Percentiles rank a stretch among this genome's conserved stretches.
These are phyloP conservation scores for Helobdella robusta DNA, from an alignment of 2,888 invertebrate species.

Conservation along the genomic window DNA sequence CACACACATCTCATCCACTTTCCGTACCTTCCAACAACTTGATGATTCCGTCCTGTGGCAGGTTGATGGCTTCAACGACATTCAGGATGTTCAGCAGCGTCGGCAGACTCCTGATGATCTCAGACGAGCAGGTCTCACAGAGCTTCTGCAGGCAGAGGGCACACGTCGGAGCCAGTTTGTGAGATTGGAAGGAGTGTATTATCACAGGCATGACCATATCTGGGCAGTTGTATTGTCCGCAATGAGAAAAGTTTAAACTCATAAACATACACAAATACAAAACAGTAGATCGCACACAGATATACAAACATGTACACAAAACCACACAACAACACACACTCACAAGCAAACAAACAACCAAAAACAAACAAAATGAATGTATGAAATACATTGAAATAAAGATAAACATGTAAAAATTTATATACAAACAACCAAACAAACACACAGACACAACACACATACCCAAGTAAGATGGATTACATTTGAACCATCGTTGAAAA, in stretches of 20 bases:
- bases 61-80: conserved; percentile 45
- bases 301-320: too few relatives aligned
- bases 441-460: not conserved
- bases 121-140: conserved; percentile 68
- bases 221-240: too few relatives aligned
- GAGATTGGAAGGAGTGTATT: conserved; percentile 52
- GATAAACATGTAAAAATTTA: too few relatives aligned
- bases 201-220: conserved; percentile 74
- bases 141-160: conserved; percentile 75
- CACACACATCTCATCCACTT: too few relatives aligned
- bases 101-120: conserved; percentile 69
- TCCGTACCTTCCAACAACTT: conserved; percentile 47
- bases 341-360: conserved; percentile 1
- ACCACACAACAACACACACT: not conserved
- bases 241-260: not conserved
- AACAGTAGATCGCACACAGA: not conserved
- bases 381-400: too few relatives aligned
- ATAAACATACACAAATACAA: conserved; percentile 30
- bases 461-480: conserved; percentile 11
- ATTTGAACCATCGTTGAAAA: conserved; percentile 20
- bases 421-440: not conserved
- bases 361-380: too few relatives aligned
- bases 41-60: conserved; percentile 45
- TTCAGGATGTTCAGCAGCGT: conserved; percentile 56
- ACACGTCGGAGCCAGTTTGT: conserved; percentile 57